A percentile compares a stretch with the other conserved stretches of the same genome.
Conservation (phyloP, 2,888 invertebrate genomes). For the Belgica antarctica region DNA sequence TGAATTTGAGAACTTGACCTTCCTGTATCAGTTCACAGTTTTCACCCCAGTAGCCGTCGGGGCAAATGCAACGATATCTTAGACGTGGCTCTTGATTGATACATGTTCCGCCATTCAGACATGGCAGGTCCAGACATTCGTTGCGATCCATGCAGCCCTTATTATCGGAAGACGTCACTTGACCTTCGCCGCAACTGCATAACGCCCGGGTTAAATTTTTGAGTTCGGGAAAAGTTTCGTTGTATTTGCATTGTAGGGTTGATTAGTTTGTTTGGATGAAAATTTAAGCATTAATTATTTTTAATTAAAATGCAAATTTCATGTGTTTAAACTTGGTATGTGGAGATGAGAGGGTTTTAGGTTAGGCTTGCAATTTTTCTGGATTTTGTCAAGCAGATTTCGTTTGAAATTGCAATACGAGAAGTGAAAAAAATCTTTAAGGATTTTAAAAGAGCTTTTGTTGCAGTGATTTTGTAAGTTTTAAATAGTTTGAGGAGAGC, state of each 20-base stretch:
- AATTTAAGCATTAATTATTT: constrained; percentile 29
- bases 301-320: constrained; percentile 37
- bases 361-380: no score
- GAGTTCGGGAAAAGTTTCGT: not conserved
- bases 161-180: constrained; percentile 82
- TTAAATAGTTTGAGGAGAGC: no score
- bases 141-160: constrained; percentile 94
- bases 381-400: no score
- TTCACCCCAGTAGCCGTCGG: constrained; percentile 90
- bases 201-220: not conserved
- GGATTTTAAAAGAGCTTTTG: no score
- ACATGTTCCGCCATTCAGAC: constrained; percentile 89
- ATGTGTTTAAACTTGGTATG: not conserved
- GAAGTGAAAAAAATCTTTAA: no score
- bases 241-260: constrained; percentile 12
- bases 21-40: constrained; percentile 92
- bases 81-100: constrained; percentile 86
- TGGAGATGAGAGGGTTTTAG: no score
- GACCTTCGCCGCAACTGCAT: constrained; percentile 86
- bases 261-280: constrained; percentile 16
- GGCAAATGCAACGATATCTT: constrained; percentile 84
- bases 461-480: no score
- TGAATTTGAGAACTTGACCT: constrained; percentile 90
- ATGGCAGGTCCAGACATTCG: constrained; percentile 91
- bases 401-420: no score